Base-by-base conservation (phyloP, 2,888 invertebrate genomes). In the Teleogryllus oceanicus region DNA sequence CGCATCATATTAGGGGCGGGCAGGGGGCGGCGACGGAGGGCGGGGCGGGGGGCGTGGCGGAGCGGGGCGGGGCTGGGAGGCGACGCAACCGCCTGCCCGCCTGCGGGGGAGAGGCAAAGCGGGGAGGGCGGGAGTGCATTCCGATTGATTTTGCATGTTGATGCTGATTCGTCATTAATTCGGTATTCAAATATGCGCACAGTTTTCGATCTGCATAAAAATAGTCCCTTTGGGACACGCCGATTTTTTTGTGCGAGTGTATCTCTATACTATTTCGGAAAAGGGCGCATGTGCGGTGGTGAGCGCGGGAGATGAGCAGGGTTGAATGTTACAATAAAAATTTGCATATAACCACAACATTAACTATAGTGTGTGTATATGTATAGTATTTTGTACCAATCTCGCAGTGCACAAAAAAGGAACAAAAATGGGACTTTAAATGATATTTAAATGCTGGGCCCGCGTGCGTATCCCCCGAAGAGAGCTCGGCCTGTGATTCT, bases 141-240 rank as follows among this genome's bases (percentile, higher is more conserved):
- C 77, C 77, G 77, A 77, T 77, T 77, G 77, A 77, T 77, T 77
- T 77, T 77, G 77, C 77, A 77, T 77, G 77, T 77, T 77, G 78
- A 76, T 75, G 80, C 77, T 80, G 80, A 80, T 80, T 80, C 80
- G 75, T 80, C 80, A 80, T 80, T 80, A 80, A 80, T 80, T 80
- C 80, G 78, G 78, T 80, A 80, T 80, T 80, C 80, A 80, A 80
- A 80, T 80, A 78, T 80, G 80, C 80, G 49, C 78, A 75, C 75
- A 80, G 78, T 76, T 49, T 24, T 49, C 77, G 50, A 77, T 77
- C 77, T 77, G 49, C 77, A 77, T 77, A 77, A 77, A 77, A 77
- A 77, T 77, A 77, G 77, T 77, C 77, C 77, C 77, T 37, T 37
- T 77, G 77, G 77, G 77, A 50, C 49, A n/a, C n/a, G 50, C 49